phyloP scores from a whole-genome alignment of 1,140 invertebrate species.

The Chrysoperla carnea region DNA sequence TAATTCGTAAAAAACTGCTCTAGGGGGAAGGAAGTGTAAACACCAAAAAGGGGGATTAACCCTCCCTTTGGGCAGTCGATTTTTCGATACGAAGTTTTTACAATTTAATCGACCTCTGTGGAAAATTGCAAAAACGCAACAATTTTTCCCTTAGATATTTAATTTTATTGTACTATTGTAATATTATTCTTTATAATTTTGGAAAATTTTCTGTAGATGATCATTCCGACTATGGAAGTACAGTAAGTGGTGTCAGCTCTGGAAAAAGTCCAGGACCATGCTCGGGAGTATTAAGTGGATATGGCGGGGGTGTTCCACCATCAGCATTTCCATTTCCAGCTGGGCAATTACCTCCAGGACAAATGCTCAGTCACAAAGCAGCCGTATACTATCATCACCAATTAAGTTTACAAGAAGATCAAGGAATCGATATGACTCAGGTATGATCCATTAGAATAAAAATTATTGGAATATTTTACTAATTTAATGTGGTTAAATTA shows the following conservation, averaged over 20 bases:
- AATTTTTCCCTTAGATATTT: too few relatives aligned
- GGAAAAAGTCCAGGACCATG: constrained; percentile 35
- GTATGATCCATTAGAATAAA: constrained; percentile 15
- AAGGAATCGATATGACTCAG: constrained; percentile 55
- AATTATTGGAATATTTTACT: neutral
- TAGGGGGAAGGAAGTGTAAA: too few relatives aligned
- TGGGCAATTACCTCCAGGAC: constrained; percentile 23
- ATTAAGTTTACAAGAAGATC: constrained; percentile 49
- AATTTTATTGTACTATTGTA: too few relatives aligned
- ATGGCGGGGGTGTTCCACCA: constrained; percentile 20
- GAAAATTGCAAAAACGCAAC: too few relatives aligned
- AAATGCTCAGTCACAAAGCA: constrained; percentile 45
- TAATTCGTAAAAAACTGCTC: too few relatives aligned
- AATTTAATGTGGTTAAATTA: too few relatives aligned
- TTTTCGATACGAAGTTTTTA: too few relatives aligned
- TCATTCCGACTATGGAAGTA: constrained; percentile 41
- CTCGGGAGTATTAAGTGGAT: constrained; percentile 10
- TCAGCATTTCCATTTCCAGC: constrained; percentile 30
- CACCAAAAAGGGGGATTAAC: too few relatives aligned
- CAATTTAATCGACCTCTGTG: too few relatives aligned
- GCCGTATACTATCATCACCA: constrained; percentile 58
- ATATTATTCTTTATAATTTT: too few relatives aligned
- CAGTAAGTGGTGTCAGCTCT: constrained; percentile 29
- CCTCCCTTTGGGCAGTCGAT: too few relatives aligned
- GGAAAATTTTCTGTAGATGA: too few relatives aligned